phyloP scores from a whole-genome alignment of 1,140 invertebrate species.

The Ctenoplectra terminalis region DNA sequence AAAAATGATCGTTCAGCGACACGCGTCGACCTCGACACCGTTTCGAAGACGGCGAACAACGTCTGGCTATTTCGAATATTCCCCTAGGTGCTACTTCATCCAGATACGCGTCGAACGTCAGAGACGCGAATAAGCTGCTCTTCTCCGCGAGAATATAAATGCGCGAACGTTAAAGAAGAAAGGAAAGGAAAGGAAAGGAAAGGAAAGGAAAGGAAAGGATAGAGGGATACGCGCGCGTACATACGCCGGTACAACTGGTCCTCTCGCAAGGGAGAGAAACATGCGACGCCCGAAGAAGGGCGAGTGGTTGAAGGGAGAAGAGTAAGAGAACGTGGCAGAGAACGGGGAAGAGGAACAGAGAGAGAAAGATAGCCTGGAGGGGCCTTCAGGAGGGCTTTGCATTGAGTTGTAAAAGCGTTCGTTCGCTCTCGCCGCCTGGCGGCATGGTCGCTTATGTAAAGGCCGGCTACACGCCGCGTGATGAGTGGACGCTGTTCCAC shows the following conservation, averaged over 20 bases:
- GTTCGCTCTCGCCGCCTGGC: conserved; percentile 80
- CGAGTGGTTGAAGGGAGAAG: conserved; percentile 32
- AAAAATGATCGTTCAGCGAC: not conserved
- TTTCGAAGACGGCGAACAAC: not conserved
- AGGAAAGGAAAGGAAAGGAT: not conserved
- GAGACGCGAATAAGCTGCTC: conserved; percentile 40
- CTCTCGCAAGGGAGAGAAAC: conserved; percentile 38
- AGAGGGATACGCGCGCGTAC: conserved; percentile 30
- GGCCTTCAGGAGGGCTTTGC: conserved; percentile 72
- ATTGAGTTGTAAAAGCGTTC: conserved; percentile 84
- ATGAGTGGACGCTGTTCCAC: conserved; percentile 82
- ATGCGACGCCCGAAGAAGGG: conserved; percentile 25
- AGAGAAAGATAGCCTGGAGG: conserved; percentile 64
- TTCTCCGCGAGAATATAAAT: conserved; percentile 71
- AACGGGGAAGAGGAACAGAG: conserved; percentile 23
- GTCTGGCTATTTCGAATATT: not conserved
- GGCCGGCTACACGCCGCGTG: conserved; percentile 82
- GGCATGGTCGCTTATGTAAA: conserved; percentile 83
- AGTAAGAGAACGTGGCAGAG: conserved; percentile 51
- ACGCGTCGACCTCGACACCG: not conserved
- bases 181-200: not conserved
- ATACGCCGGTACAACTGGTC: conserved; percentile 49
- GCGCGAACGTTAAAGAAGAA: conserved; percentile 69
- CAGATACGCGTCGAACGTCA: conserved; percentile 6
- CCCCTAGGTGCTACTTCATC: not conserved